A percentile compares a stretch with the other conserved stretches of the same genome.
Evolutionary conservation across 2,888 invertebrate species (phyloP).

Genomic region (Cantharis flavilabris): DNA sequence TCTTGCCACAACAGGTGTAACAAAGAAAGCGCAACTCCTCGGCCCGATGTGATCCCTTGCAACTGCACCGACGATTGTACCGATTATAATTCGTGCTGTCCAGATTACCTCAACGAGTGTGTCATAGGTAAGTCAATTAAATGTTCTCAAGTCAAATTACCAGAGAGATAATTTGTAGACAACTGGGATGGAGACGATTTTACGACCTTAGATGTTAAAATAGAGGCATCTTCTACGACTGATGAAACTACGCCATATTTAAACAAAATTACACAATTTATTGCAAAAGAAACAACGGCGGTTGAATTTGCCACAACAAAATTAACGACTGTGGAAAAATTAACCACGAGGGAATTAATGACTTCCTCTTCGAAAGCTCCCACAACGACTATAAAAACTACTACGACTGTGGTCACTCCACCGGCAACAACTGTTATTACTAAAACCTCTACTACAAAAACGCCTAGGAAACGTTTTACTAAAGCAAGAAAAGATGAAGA

Average conservation of each 20-base stretch:
- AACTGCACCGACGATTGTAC: slow-evolving; percentile 65
- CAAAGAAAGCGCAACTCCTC: slow-evolving; percentile 21
- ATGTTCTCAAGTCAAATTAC: not conserved
- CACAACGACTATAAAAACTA: not conserved
- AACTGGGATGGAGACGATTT: not conserved
- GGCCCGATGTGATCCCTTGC: slow-evolving; percentile 54
- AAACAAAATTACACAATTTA: not conserved
- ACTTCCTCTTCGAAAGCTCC: not conserved
- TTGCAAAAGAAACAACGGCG: not conserved
- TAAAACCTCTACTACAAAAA: not conserved
- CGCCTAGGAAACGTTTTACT: slow-evolving; percentile 10
- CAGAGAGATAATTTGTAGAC: not conserved
- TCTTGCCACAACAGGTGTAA: slow-evolving; percentile 61
- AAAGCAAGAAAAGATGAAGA: not conserved
- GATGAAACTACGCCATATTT: not conserved
- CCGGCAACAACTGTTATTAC: slow-evolving; percentile 3
- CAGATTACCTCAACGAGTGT: slow-evolving; percentile 67
- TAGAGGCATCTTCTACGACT: not conserved
- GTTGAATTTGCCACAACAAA: not conserved
- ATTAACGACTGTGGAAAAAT: not conserved
- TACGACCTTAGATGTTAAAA: not conserved
- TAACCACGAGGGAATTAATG: not conserved
- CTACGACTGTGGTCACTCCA: not conserved
- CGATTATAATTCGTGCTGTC: slow-evolving; percentile 64
- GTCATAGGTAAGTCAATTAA: slow-evolving; percentile 51